Evolutionary conservation across 1,140 invertebrate species (phyloP).

Genomic region (Procambarus virginalis): DNA sequence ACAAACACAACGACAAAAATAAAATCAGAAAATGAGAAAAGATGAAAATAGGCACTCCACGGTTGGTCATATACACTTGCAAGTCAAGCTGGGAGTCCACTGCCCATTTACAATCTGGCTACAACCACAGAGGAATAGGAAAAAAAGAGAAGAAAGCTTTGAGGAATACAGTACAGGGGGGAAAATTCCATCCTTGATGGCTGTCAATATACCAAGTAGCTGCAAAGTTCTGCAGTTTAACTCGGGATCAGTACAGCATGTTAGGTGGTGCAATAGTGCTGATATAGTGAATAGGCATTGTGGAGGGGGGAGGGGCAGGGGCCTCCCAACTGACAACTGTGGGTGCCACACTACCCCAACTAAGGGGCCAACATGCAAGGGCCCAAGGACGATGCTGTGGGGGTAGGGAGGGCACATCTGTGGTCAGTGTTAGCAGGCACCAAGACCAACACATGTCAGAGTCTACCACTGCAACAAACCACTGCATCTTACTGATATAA

Average conservation of each 20-base stretch:
- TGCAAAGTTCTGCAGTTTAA: slow-evolving; percentile 8
- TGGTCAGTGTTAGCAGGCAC: slow-evolving; percentile 56
- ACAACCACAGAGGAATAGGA: slow-evolving; percentile 7
- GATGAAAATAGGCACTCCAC: slow-evolving; percentile 49
- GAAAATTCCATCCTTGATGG: slow-evolving; percentile 3
- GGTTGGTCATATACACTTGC: slow-evolving; percentile 53
- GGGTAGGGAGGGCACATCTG: slow-evolving; percentile 36
- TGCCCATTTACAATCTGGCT: slow-evolving; percentile 29
- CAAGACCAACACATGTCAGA: slow-evolving; percentile 57
- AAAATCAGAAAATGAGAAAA: slow-evolving; percentile 25
- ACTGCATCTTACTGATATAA: slow-evolving; percentile 48
- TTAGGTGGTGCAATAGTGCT: slow-evolving; percentile 1
- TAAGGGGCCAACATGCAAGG: slow-evolving; percentile 53
- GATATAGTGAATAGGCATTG: not conserved
- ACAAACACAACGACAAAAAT: slow-evolving; percentile 46
- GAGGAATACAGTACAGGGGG: not conserved
- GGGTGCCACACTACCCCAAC: slow-evolving; percentile 51
- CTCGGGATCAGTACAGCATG: slow-evolving; percentile 29
- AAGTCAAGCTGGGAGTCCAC: slow-evolving; percentile 55
- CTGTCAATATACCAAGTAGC: not conserved
- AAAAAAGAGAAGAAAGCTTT: slow-evolving; percentile 12
- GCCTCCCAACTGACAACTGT: slow-evolving; percentile 58
- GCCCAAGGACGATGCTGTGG: slow-evolving; percentile 38
- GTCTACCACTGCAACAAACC: slow-evolving; percentile 58
- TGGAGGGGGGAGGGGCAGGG: slow-evolving; percentile 20